phyloP scores from a whole-genome alignment of 2,113 vertebrate genomes.

The Puffinus mauretanicus region DNA sequence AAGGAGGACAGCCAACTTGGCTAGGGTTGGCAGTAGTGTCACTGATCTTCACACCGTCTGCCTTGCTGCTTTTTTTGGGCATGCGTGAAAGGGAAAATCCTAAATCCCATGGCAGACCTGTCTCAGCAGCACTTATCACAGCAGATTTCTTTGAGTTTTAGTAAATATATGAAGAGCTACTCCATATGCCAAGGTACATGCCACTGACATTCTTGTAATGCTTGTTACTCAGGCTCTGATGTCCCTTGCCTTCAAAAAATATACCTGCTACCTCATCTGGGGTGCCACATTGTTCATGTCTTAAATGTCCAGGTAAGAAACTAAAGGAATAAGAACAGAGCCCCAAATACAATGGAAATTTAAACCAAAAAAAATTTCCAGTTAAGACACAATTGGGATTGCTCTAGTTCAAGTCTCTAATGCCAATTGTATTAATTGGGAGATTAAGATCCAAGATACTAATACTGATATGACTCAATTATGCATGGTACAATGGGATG shows the following conservation, averaged over 20 bases:
- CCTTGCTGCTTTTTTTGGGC: neutral
- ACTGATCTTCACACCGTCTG: neutral
- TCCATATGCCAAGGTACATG: neutral
- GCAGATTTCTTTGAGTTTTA: neutral
- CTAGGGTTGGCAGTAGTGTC: neutral
- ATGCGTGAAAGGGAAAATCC: neutral
- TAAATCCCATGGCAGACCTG: neutral
- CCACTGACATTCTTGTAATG: neutral
- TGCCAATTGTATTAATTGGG: constrained; percentile 3
- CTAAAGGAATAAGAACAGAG: neutral
- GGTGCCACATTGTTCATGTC: neutral
- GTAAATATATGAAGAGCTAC: neutral
- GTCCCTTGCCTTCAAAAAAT: neutral
- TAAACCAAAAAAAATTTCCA: neutral
- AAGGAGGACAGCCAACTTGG: neutral
- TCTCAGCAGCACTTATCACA: neutral
- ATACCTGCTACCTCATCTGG: neutral
- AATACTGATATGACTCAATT: constrained; percentile 27
- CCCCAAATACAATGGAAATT: neutral
- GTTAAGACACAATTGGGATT: neutral
- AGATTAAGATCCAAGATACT: constrained; percentile 31
- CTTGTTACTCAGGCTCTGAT: neutral
- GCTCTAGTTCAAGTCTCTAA: constrained; percentile 13
- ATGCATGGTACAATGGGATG: neutral
- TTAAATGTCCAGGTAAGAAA: neutral